Evolutionary conservation across 2,113 vertebrate species (phyloP).

Genomic region (Nothoprocta perdicaria): DNA sequence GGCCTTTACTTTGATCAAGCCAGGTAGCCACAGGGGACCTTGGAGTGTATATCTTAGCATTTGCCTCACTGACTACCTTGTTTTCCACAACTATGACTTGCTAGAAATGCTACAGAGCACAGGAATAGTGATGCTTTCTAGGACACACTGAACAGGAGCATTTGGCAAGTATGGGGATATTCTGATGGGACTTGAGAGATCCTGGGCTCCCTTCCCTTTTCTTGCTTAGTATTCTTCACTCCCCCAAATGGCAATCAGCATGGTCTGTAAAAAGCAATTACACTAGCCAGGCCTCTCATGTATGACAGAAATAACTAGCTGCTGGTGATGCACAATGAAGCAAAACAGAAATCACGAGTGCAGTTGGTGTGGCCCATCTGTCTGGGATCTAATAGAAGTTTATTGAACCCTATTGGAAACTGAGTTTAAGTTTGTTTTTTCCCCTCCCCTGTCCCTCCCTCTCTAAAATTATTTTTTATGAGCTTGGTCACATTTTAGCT

Average conservation of each 20-base stretch:
- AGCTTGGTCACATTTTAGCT: not conserved
- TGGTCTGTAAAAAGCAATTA: not conserved
- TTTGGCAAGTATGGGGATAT: not conserved
- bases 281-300: not conserved
- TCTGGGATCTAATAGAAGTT: not conserved
- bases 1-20: not conserved
- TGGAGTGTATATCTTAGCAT: not conserved
- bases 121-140: not conserved
- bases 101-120: not conserved
- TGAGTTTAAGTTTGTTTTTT: not conserved
- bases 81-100: not conserved
- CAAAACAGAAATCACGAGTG: not conserved
- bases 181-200: accelerated
- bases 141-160: too few species aligned
- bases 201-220: not conserved
- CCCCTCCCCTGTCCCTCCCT: not conserved
- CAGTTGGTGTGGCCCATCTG: not conserved
- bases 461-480: not conserved
- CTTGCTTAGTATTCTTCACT: not conserved
- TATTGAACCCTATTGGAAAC: not conserved
- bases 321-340: not conserved
- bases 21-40: too few species aligned
- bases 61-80: not conserved
- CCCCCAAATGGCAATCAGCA: not conserved
- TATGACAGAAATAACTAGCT: not conserved